These are phyloP conservation scores for Lytechinus variegatus DNA, from an alignment of 35 echinoderm and acorn worm species.

Conservation along the genomic window DNA sequence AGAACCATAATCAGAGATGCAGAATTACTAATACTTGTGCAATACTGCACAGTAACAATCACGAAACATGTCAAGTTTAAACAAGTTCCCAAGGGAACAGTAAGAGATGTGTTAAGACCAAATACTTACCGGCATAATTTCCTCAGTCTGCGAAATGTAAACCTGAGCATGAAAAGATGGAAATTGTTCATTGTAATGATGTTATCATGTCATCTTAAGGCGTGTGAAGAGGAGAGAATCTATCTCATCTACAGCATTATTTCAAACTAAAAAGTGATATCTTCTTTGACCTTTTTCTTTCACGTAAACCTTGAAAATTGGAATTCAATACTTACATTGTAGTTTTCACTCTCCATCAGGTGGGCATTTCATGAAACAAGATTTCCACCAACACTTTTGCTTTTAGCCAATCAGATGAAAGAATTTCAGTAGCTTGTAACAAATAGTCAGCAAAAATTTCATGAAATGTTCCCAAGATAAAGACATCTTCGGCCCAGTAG, in stretches of 20 bases:
- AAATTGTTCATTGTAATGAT: not conserved
- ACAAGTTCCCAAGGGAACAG: not conserved
- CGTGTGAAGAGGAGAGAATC: not conserved
- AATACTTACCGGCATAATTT: conserved; percentile 89
- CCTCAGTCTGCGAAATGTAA: conserved; percentile 79
- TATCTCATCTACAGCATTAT: not conserved
- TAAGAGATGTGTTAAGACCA: not conserved
- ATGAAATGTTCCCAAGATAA: too few species aligned
- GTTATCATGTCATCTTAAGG: not conserved
- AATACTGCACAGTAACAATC: not conserved
- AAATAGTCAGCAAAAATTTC: too few species aligned
- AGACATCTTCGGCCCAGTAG: too few species aligned
- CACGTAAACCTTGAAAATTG: too few species aligned
- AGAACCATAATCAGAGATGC: not conserved
- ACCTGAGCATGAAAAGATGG: conserved; percentile 55
- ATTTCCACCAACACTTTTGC: too few species aligned
- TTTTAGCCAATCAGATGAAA: too few species aligned
- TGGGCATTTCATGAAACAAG: too few species aligned
- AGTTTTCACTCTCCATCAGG: too few species aligned
- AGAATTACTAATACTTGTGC: not conserved
- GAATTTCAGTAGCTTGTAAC: too few species aligned
- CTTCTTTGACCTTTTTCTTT: too few species aligned
- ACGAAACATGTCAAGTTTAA: not conserved
- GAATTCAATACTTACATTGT: too few species aligned
- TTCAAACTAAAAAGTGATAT: not conserved